Conservation (phyloP, 2,888 invertebrate species). For the Caenorhabditis becei region DNA sequence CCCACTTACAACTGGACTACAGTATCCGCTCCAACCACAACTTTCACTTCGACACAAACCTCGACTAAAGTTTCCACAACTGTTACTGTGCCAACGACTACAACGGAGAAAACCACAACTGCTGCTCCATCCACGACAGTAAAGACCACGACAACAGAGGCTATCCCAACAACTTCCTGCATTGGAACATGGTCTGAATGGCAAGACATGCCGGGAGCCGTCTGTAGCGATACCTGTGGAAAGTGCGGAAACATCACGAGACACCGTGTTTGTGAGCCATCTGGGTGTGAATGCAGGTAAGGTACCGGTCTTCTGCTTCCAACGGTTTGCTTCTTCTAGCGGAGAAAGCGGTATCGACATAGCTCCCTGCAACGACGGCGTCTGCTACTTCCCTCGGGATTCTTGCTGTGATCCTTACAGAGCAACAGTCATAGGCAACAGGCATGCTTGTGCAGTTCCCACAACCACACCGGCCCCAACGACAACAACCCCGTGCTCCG, state of each 20-base stretch:
- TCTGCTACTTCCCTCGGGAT: conserved; percentile 62
- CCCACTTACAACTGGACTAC: too few relatives aligned
- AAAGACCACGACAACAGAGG: background rate
- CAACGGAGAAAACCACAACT: background rate
- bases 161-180: conserved; percentile 12
- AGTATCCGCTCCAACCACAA: too few relatives aligned
- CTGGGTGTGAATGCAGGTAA: conserved; percentile 63
- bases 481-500: conserved; percentile 33
- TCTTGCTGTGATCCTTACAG: conserved; percentile 59
- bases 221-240: conserved; percentile 66
- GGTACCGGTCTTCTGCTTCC: too few relatives aligned
- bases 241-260: conserved; percentile 48
- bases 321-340: background rate
- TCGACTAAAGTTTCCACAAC: background rate
- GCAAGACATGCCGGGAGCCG: conserved; percentile 8
- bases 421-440: conserved; percentile 11
- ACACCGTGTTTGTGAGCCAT: conserved; percentile 53
- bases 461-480: background rate
- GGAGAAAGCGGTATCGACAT: background rate
- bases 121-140: conserved; percentile 15
- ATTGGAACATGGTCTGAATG: conserved; percentile 65
- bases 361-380: conserved; percentile 30
- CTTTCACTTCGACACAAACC: background rate
- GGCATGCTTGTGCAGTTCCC: conserved; percentile 35
- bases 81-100: background rate